Evolutionary conservation across 2,888 invertebrate genomes (phyloP), one percentile per base, ranked within the genome.

Genomic region (Diarsia mendica): DNA sequence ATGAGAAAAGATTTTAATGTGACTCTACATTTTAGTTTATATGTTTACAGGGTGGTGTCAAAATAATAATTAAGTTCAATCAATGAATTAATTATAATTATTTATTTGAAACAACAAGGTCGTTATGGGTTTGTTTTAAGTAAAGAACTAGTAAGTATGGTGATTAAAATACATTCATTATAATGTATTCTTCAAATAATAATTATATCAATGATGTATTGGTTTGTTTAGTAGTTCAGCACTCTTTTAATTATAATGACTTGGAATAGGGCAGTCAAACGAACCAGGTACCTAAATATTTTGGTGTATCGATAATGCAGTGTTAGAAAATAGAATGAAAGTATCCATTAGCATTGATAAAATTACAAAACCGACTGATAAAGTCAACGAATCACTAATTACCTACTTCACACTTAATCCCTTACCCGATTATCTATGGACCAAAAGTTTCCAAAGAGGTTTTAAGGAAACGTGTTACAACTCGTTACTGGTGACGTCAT

Each of bases 401-500:
- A 71, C 67, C 39, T 72, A 70, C 74, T 74, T 77, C 60, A 67
- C 77, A 77, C 80, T 71, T 51, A 78, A 60, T 68, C 63, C 66
- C 53, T 73, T 71, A 53, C 67, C 55, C 3, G 13, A 53, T 63
- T 69, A 79, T 71, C 75, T 5, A 51, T 8, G 18, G 33, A 60
- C 53, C 44, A 55, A 77, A 63, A 78, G 28, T 67, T 39, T 65
- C 55, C 18, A 77, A 73, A 82, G 65, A 70, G 72, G 80, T 75
- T 80, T 80, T 61, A 60, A 74, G 20, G 68, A 77, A 76, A 39
- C 39, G 51, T 60, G 39, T 75, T 67, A 64, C 44, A 69, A 79
- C 77, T 61, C 65, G 51, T 88, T 84, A 84, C 72, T 75, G 80
- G 89, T 94, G 93, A 94, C 90, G 92, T 93, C 94, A 94, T 88